Percentiles rank a stretch among this genome's conserved stretches.
phyloP scores from a whole-genome alignment of 2,113 vertebrate species.

The Coreoperca whiteheadi region DNA sequence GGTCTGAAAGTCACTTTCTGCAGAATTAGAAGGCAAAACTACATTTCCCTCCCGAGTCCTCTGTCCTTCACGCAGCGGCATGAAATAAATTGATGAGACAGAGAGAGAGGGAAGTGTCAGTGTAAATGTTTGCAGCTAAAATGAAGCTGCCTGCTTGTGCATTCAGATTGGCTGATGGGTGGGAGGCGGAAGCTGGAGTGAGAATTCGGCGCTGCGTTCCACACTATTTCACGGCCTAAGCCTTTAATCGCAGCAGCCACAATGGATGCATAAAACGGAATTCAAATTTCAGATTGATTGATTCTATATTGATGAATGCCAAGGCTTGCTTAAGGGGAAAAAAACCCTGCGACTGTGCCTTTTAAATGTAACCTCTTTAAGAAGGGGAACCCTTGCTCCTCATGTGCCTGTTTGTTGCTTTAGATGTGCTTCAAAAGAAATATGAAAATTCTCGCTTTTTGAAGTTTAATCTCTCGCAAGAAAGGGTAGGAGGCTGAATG shows the following conservation, averaged over 20 bases:
- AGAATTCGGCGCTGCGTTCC: slow-evolving; percentile 38
- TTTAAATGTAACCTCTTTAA: slow-evolving; percentile 56
- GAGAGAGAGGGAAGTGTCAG: slow-evolving; percentile 62
- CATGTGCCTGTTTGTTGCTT: slow-evolving; percentile 58
- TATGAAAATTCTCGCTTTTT: slow-evolving; percentile 58
- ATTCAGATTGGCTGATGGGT: slow-evolving; percentile 67
- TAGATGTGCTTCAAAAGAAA: slow-evolving; percentile 66
- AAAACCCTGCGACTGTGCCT: slow-evolving; percentile 18
- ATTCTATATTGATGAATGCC: slow-evolving; percentile 75
- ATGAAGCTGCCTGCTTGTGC: slow-evolving; percentile 69
- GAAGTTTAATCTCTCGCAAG: slow-evolving; percentile 67
- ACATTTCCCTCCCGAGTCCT: slow-evolving; percentile 69
- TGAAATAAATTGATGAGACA: slow-evolving; percentile 78
- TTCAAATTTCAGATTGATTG: slow-evolving; percentile 76
- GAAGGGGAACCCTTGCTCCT: slow-evolving; percentile 30
- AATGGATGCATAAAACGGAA: slow-evolving; percentile 72
- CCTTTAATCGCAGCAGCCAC: slow-evolving; percentile 74
- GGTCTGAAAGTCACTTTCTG: slow-evolving; percentile 75
- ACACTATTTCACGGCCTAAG: slow-evolving; percentile 71
- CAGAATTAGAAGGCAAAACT: slow-evolving; percentile 76
- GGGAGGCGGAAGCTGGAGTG: slow-evolving; percentile 58
- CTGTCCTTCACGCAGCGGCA: slow-evolving; percentile 74
- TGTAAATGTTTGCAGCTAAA: slow-evolving; percentile 76
- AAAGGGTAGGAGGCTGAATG: slow-evolving; percentile 63
- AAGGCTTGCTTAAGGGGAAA: slow-evolving; percentile 40